Evolutionary conservation across 2,797 vertebrate species (phyloP), one percentile per base, ranked within the genome.

Genomic region (Urophycis tenuis): DNA sequence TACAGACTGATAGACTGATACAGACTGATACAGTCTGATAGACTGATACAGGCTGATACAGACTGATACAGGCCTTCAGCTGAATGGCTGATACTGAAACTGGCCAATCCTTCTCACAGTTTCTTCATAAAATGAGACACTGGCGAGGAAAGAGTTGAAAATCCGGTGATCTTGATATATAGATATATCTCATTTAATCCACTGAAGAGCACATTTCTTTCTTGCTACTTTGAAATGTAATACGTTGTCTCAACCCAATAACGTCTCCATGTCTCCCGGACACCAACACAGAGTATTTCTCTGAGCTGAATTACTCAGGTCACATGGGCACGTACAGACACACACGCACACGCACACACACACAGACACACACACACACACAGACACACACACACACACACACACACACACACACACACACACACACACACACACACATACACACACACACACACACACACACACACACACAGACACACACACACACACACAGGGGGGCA

Each of bases 401-500:
- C 41, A 49, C 41, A 19, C 41, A 49, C 15, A 49, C 67, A 25
- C 7, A 70, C 67, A 31, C 67, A 70, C 67, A 70, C 25, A 14
- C 67, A 70, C 25, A 29, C 64, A 69, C 64, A 29, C n/a, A 29
- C 64, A 69, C 64, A 69, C 67, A 70, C 67, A 31, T 29, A 31
- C 30, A 71, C 70, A 71, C 70, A 34, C 70, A 71, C 14, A 71
- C 31, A 71, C 30, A 71, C 70, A 71, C 70, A 71, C 70, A 71
- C 70, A 71, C 70, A 34, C 70, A 71, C 71, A 72, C 71, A 39
- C 11, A 36, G 32, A 36, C 33, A n/a, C 71, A 35, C 71, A 72
- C 34, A 25, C 17, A 36, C 22, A 12, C 31, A 14, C 70, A 67
- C 19, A 39, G 60, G 17, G 74, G 10, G 9, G 80, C 76, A 86